A percentile compares a stretch with the other conserved stretches of the same genome.
Evolutionary conservation across 2,797 vertebrate species (phyloP).

Genomic region (Coendou prehensilis): DNA sequence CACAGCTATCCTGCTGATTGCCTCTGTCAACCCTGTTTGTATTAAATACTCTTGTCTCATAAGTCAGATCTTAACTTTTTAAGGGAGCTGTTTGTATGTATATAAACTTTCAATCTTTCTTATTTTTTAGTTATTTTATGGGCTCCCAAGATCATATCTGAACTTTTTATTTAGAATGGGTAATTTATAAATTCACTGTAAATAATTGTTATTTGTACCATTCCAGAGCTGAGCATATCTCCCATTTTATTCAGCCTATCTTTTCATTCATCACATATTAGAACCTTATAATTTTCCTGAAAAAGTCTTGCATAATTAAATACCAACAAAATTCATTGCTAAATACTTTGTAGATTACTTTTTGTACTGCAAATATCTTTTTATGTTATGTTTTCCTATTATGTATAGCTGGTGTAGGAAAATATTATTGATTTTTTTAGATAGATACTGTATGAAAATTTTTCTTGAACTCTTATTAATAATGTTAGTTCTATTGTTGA

Average conservation of each 20-base stretch:
- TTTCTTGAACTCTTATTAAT: not conserved
- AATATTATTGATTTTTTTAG: not conserved
- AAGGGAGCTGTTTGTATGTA: not conserved
- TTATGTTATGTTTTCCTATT: not conserved
- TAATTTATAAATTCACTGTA: not conserved
- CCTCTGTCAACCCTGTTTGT: not conserved
- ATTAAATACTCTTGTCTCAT: not conserved
- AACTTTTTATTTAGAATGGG: not conserved
- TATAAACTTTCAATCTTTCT: not conserved
- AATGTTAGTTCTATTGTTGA: not conserved
- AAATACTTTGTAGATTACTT: not conserved
- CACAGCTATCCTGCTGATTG: not conserved
- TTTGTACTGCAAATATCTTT: not conserved
- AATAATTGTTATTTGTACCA: not conserved
- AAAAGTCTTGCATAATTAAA: not conserved
- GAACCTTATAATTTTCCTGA: not conserved
- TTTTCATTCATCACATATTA: not conserved
- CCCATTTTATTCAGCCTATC: not conserved
- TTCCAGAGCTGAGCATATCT: not conserved
- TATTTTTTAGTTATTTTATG: not conserved
- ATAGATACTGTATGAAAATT: not conserved
- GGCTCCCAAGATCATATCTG: not conserved
- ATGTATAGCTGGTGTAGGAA: not conserved
- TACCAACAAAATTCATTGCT: not conserved
- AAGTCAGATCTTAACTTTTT: not conserved